Conservation (phyloP, 2,888 invertebrate genomes). For the Torymus texanus region DNA sequence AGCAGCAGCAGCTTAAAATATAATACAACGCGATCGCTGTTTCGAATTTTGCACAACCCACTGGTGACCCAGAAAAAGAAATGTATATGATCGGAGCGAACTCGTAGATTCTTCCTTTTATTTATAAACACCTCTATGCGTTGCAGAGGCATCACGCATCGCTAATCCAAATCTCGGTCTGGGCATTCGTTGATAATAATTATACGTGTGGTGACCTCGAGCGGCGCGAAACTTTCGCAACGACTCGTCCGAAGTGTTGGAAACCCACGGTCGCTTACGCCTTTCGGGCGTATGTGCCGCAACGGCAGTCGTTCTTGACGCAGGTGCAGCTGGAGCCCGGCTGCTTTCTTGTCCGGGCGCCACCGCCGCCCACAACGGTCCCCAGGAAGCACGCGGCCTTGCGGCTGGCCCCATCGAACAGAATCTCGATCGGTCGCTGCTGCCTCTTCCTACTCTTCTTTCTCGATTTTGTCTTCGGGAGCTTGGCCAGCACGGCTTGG, state of each 20-base stretch:
- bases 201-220: background rate
- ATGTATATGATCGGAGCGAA: no score
- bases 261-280: background rate
- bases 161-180: no score
- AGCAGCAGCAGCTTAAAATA: no score
- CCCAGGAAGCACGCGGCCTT: slow-evolving; percentile 7
- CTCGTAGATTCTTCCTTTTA: no score
- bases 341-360: background rate
- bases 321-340: slow-evolving; percentile 36
- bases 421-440: background rate
- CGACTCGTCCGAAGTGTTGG: background rate
- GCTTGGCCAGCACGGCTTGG: slow-evolving; percentile 61
- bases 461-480: slow-evolving; percentile 55
- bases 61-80: no score
- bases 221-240: background rate
- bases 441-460: background rate
- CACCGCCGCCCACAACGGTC: background rate
- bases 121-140: no score
- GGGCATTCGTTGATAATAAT: no score
- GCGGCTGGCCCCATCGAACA: slow-evolving; percentile 1
- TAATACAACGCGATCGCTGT: no score
- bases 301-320: slow-evolving; percentile 18
- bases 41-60: no score
- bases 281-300: background rate
- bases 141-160: no score